Percentiles rank a stretch among this genome's conserved stretches.
Conservation (phyloP, 2,797 vertebrate genomes). For the Glossophaga mutica region DNA sequence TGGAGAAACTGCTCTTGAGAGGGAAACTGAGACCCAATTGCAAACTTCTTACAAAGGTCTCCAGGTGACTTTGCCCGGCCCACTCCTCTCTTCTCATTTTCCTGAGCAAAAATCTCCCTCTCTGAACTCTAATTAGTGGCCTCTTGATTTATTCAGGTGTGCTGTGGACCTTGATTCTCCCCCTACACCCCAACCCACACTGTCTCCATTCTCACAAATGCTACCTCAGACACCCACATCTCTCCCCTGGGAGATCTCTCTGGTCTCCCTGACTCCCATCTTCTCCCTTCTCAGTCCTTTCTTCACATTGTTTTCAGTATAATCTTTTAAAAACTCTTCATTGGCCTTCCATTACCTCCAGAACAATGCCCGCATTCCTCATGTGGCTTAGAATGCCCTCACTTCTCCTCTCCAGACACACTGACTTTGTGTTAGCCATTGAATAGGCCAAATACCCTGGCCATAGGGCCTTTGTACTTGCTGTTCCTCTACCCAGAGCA, state of each 20-base stretch:
- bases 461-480: background rate
- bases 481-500: background rate
- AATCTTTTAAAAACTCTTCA: background rate
- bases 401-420: background rate
- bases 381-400: background rate
- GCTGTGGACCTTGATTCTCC: background rate
- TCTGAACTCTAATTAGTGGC: background rate
- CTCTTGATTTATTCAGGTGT: background rate
- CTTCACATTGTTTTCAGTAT: background rate
- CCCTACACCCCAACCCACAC: accelerated
- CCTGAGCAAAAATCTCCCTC: background rate
- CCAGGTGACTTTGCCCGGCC: background rate
- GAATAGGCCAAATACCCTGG: background rate
- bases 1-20: background rate
- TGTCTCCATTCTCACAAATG: background rate
- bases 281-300: background rate
- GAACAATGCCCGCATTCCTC: background rate
- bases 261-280: background rate
- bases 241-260: background rate
- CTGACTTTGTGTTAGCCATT: background rate
- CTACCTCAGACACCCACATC: background rate
- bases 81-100: background rate
- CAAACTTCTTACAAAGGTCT: background rate
- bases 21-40: background rate
- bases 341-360: background rate